A percentile compares a stretch with the other conserved stretches of the same genome.
Conservation (phyloP, 1,140 invertebrate genomes). For the Trialeurodes vaporariorum region DNA sequence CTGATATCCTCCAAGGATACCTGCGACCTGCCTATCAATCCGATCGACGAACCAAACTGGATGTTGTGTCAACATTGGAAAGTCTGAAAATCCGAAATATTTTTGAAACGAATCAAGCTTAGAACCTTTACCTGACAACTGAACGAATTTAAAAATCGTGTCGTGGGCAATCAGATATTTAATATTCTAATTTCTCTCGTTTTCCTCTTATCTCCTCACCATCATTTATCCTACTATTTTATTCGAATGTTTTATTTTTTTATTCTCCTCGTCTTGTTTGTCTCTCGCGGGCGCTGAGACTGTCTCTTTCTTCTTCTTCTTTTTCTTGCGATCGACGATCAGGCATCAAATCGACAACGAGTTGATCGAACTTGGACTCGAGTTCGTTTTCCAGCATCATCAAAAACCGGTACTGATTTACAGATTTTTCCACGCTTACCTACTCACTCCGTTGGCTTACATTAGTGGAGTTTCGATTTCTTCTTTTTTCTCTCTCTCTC, state of each 20-base stretch:
- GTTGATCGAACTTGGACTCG: background rate
- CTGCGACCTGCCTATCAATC: background rate
- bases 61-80: too few species aligned
- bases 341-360: background rate
- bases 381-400: background rate
- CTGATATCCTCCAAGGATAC: background rate
- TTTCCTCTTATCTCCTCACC: too few species aligned
- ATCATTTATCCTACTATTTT: too few species aligned
- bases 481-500: background rate
- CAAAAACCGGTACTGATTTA: background rate
- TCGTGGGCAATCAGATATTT: too few species aligned
- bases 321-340: constrained; percentile 7
- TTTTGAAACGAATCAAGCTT: too few species aligned
- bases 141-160: background rate
- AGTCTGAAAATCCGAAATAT: too few species aligned
- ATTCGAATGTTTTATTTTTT: constrained; percentile 15
- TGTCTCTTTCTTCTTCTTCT: constrained; percentile 2
- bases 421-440: constrained; percentile 2
- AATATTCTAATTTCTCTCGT: too few species aligned
- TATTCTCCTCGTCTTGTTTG: constrained; percentile 15
- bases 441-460: background rate
- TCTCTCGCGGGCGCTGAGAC: constrained; percentile 15
- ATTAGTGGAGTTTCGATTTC: background rate
- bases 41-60: background rate
- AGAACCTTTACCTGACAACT: too few species aligned